phyloP scores from a whole-genome alignment of 2,888 invertebrate species.

The Altica lythri region DNA sequence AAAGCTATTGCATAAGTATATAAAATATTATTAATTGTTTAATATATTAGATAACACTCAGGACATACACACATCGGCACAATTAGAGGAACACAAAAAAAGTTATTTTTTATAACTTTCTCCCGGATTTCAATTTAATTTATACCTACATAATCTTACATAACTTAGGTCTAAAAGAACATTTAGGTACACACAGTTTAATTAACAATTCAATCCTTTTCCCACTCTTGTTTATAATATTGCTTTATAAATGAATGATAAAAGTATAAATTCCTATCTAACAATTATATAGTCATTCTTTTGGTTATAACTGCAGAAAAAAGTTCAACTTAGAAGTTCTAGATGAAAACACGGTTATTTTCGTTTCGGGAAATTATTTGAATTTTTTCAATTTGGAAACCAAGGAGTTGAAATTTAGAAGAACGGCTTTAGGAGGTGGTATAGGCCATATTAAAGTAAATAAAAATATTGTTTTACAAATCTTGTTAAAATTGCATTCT shows the following conservation, averaged over 20 bases:
- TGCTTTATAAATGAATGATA: neutral
- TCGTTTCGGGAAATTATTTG: constrained; percentile 81
- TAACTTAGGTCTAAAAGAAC: too few species aligned
- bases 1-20: neutral
- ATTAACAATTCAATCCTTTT: too few species aligned
- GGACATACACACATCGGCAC: neutral
- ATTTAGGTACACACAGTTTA: too few species aligned
- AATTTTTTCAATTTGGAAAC: constrained; percentile 74
- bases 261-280: neutral
- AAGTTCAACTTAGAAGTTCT: constrained; percentile 79
- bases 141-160: too few species aligned
- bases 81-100: neutral
- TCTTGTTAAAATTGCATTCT: too few species aligned
- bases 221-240: neutral
- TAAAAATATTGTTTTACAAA: too few species aligned
- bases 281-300: constrained; percentile 69
- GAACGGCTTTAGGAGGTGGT: constrained; percentile 78
- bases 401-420: constrained; percentile 69
- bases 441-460: constrained; percentile 78
- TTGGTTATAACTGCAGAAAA: constrained; percentile 83
- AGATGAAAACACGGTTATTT: constrained; percentile 75
- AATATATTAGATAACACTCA: neutral
- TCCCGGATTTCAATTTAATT: neutral
- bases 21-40: neutral
- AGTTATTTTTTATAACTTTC: neutral